Evolutionary conservation across 1,140 invertebrate species (phyloP).

Genomic region (Lethrus apterus): DNA sequence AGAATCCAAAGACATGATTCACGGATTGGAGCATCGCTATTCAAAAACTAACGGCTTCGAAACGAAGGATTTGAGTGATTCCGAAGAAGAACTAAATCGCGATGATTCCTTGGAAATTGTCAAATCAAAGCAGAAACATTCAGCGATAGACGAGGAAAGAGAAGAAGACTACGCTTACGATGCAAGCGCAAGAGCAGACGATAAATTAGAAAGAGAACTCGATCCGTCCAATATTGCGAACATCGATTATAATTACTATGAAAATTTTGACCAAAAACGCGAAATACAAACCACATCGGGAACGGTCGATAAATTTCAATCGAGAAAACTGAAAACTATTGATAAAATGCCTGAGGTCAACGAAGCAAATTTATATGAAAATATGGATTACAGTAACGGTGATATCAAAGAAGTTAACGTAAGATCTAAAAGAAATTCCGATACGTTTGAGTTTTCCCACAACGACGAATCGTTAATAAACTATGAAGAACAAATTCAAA

Average conservation of each 20-base stretch:
- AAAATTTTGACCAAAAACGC: conserved; percentile 9
- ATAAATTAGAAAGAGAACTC: conserved; percentile 2
- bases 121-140: background rate
- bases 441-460: background rate
- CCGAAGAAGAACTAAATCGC: background rate
- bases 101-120: background rate
- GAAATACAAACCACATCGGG: background rate
- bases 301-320: background rate
- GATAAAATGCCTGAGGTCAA: no score
- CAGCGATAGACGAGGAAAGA: background rate
- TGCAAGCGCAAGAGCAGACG: background rate
- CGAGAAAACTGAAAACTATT: background rate
- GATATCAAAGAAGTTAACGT: background rate
- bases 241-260: conserved; percentile 2
- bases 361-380: no score
- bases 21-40: background rate
- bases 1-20: conserved; percentile 15
- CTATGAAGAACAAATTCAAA: conserved; percentile 4
- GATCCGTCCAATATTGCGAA: background rate
- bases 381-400: background rate
- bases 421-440: background rate
- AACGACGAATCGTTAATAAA: no score
- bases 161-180: background rate
- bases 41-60: background rate
- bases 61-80: conserved; percentile 4